phyloP scores from a whole-genome alignment of 2,888 invertebrate species.

The Creontiades dilutus region DNA sequence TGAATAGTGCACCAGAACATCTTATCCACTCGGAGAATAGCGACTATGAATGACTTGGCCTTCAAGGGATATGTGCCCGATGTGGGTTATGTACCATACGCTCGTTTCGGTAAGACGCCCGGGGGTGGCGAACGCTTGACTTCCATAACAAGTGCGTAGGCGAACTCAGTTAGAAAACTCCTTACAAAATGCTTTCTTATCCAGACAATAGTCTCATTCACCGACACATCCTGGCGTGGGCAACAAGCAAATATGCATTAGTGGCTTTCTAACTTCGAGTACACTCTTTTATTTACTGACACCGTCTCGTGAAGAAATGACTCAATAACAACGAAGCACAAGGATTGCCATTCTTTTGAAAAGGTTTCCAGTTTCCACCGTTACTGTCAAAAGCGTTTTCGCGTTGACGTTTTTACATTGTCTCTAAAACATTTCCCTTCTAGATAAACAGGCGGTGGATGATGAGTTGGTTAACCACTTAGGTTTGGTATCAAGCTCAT shows the following conservation, averaged over 20 bases:
- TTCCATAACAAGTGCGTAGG: conserved; percentile 13
- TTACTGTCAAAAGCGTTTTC: background rate
- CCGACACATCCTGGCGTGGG: conserved; percentile 17
- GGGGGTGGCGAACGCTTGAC: background rate
- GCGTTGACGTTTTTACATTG: background rate
- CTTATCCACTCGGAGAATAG: background rate
- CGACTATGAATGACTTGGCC: background rate
- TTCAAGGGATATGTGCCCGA: background rate
- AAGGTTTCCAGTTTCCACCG: background rate
- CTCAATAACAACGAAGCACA: conserved; percentile 8
- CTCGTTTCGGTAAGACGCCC: conserved; percentile 18
- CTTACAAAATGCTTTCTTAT: conserved; percentile 43
- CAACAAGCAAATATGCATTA: conserved; percentile 24
- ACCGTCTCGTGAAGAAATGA: background rate
- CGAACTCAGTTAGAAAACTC: background rate
- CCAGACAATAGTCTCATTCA: conserved; percentile 47
- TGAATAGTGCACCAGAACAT: background rate
- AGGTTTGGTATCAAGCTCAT: too few species aligned
- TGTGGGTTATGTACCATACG: background rate
- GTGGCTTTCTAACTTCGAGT: conserved; percentile 5
- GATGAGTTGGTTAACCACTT: too few species aligned
- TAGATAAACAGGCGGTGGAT: too few species aligned
- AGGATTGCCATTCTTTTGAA: background rate
- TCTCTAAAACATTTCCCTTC: too few species aligned
- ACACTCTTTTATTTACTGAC: conserved; percentile 16